Percentiles rank a stretch among this genome's conserved stretches.
Conservation (phyloP, 2,888 invertebrate genomes). For the Phortica okadai region DNA sequence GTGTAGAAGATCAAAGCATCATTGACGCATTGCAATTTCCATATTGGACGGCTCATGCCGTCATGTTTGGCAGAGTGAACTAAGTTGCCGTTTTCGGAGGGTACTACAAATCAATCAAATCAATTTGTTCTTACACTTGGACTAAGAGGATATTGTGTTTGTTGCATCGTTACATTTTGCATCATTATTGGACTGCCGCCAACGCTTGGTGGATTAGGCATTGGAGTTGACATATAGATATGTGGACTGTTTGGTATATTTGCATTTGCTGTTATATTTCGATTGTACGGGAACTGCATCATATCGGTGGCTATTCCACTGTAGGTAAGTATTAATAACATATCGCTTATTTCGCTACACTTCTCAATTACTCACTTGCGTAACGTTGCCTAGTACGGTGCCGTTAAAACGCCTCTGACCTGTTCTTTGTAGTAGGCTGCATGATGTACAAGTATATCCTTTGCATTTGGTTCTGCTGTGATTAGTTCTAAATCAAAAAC, state of each 20-base stretch:
- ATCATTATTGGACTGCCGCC: conserved; percentile 25
- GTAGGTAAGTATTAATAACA: too few species aligned
- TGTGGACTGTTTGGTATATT: conserved; percentile 52
- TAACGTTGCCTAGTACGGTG: too few species aligned
- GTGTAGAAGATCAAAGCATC: conserved; percentile 77
- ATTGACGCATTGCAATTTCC: conserved; percentile 88
- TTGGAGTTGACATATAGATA: conserved; percentile 75
- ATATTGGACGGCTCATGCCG: conserved; percentile 92
- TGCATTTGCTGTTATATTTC: conserved; percentile 43
- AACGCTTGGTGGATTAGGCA: conserved; percentile 52
- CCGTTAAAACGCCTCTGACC: too few species aligned
- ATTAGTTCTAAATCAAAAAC: too few species aligned
- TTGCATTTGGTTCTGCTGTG: too few species aligned
- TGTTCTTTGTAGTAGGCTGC: too few species aligned
- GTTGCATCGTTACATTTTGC: conserved; percentile 72
- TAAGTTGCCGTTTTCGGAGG: conserved; percentile 45
- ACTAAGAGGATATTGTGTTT: conserved; percentile 75
- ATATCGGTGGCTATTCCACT: too few species aligned
- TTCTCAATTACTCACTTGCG: too few species aligned
- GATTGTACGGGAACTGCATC: conserved; percentile 12
- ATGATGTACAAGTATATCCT: too few species aligned
- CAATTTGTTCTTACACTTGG: too few species aligned
- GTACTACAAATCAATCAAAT: conserved; percentile 52
- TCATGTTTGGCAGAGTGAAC: conserved; percentile 90
- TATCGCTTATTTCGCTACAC: too few species aligned